A percentile compares a stretch with the other conserved stretches of the same genome.
phyloP scores from a whole-genome alignment of 1,140 invertebrate species.

The Aphis gossypii region DNA sequence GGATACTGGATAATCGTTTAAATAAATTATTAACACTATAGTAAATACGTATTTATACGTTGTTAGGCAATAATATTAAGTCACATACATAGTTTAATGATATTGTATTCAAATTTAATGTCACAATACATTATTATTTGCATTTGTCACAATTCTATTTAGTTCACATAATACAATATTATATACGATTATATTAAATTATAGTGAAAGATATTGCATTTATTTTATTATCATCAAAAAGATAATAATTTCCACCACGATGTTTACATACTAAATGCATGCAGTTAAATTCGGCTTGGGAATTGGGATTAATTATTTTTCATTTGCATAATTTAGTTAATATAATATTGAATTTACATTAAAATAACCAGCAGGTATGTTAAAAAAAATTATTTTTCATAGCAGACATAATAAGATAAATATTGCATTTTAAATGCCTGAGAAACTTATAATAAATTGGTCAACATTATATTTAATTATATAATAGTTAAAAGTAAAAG shows the following conservation, averaged over 20 bases:
- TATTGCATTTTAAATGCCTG: background rate
- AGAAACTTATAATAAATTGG: background rate
- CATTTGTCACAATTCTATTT: background rate
- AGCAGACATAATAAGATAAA: background rate
- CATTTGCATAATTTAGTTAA: background rate
- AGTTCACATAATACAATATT: background rate
- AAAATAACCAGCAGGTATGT: background rate
- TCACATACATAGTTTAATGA: background rate
- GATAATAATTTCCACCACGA: background rate
- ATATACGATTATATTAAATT: background rate
- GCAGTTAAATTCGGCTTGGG: background rate
- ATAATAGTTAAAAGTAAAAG: no score
- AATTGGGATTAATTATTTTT: constrained; percentile 24
- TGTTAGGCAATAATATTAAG: background rate
- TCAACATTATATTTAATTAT: background rate
- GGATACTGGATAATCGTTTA: background rate
- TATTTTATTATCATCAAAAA: background rate
- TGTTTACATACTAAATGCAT: background rate
- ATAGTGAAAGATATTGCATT: background rate
- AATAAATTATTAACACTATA: background rate
- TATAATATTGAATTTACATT: constrained; percentile 11
- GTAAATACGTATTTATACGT: background rate
- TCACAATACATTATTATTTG: background rate
- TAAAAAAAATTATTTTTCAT: background rate
- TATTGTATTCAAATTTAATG: background rate